Percentiles rank a stretch among this genome's conserved stretches.
Evolutionary conservation across 1,140 invertebrate species (phyloP).

Genomic region (Aethina tumida): DNA sequence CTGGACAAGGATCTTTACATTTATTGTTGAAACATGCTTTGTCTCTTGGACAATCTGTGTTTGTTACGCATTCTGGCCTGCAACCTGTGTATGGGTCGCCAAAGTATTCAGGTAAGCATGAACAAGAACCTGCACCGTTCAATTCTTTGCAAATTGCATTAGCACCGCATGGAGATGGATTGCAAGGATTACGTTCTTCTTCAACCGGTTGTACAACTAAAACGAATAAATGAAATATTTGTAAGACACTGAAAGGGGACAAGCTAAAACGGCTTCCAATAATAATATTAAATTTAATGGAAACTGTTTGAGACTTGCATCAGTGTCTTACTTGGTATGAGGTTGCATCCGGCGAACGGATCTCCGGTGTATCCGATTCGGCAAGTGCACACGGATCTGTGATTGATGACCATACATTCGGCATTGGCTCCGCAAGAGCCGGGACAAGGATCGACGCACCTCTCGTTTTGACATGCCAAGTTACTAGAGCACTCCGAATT

Average conservation of each 20-base stretch:
- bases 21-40: conserved; percentile 58
- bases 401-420: conserved; percentile 49
- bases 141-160: conserved; percentile 71
- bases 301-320: too few species aligned
- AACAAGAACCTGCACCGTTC: conserved; percentile 63
- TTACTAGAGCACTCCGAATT: conserved; percentile 52
- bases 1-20: conserved; percentile 61
- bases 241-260: neutral
- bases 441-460: conserved; percentile 51
- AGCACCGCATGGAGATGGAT: conserved; percentile 66
- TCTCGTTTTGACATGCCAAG: conserved; percentile 52
- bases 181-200: conserved; percentile 46
- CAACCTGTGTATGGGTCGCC: conserved; percentile 67
- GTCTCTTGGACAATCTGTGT: conserved; percentile 57
- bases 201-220: conserved; percentile 27
- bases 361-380: conserved; percentile 48
- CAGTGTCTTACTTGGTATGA: conserved; percentile 37
- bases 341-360: conserved; percentile 45
- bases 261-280: too few species aligned
- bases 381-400: conserved; percentile 52
- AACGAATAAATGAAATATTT: conserved; percentile 15
- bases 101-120: conserved; percentile 59
- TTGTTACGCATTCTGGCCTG: conserved; percentile 61
- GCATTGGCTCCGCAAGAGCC: conserved; percentile 49
- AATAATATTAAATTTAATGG: too few species aligned